Base-by-base conservation (phyloP, 2,113 vertebrate genomes). In the Toxotes jaculatrix region DNA sequence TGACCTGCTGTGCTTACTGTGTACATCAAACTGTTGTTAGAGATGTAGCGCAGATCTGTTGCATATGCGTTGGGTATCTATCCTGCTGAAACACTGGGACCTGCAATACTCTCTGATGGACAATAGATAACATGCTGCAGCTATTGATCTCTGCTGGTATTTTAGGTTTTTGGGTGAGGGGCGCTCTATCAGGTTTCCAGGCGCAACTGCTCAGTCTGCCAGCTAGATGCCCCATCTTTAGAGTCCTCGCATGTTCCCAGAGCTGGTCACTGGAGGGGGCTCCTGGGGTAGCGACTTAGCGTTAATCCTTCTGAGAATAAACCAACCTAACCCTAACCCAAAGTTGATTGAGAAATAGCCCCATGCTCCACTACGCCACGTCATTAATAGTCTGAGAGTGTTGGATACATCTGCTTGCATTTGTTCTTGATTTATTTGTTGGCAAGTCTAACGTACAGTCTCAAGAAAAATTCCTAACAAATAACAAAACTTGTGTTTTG, bases 111-210 rank as follows among this genome's bases (percentile, higher is more conserved):
- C 78, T 87, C 84, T 53, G 80, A 86, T 82, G 87, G 89, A 91
- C 90, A 80, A 91, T 84, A 89, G 82, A 85, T 90, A 87, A 91
- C 91, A 93, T 89, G 91, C 88, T 94, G 90, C 92, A 85, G 74
- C 63, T 93, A 94, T 94, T 94, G 94, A 94, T 94, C 92, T 87
- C 68, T 84, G 86, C 71, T 88, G 91, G 92, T 94, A 92, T 93
- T 91, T 94, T 92, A 91, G 87, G 90, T 91, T 92, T 92, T 90
- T 77, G 89, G 92, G 89, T 89, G 90, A 87, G 88, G 91, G 90
- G 87, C 34, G 64, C 87, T 92, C 87, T 86, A 90, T 94, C 91
- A 23, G 79, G 90, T 95, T 94, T 93, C 93, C 63, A 80, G 27
- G 71, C 89, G 88, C 91, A 93, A 92, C 89, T 90, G 87, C 83